Percentiles rank a stretch among this genome's conserved stretches.
These are phyloP conservation scores for Ivindomyrus marchei DNA, from an alignment of 2,113 vertebrate species.

Conservation along the genomic window DNA sequence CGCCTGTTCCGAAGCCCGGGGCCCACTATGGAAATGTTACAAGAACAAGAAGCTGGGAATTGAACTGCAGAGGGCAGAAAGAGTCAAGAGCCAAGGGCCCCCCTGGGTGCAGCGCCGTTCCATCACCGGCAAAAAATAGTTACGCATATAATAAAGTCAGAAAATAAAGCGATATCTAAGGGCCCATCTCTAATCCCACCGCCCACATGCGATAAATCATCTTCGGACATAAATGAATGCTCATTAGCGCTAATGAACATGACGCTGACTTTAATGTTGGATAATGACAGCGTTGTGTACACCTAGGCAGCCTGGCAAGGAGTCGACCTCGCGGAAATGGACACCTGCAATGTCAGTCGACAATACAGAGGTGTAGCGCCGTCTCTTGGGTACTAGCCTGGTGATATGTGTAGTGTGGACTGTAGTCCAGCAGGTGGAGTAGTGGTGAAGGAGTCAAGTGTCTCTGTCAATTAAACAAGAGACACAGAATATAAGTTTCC, in stretches of 20 bases:
- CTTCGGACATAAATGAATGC: not conserved
- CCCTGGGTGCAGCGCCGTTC: too few relatives aligned
- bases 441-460: not conserved
- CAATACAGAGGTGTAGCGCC: not conserved
- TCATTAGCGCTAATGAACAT: not conserved
- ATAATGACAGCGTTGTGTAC: not conserved
- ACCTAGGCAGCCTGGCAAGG: not conserved
- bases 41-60: not conserved
- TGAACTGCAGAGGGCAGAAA: not conserved
- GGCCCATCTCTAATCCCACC: not conserved
- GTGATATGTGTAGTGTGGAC: not conserved
- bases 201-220: not conserved
- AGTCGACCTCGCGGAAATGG: not conserved
- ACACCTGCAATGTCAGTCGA: not conserved
- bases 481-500: too few relatives aligned
- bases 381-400: not conserved
- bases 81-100: not conserved
- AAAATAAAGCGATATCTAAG: not conserved
- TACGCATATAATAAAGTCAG: too few relatives aligned
- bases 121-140: too few relatives aligned
- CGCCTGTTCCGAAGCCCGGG: not conserved
- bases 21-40: not conserved
- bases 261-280: not conserved
- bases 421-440: not conserved
- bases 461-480: not conserved